phyloP scores from a whole-genome alignment of 2,113 vertebrate genomes.

The Collichthys lucidus region DNA sequence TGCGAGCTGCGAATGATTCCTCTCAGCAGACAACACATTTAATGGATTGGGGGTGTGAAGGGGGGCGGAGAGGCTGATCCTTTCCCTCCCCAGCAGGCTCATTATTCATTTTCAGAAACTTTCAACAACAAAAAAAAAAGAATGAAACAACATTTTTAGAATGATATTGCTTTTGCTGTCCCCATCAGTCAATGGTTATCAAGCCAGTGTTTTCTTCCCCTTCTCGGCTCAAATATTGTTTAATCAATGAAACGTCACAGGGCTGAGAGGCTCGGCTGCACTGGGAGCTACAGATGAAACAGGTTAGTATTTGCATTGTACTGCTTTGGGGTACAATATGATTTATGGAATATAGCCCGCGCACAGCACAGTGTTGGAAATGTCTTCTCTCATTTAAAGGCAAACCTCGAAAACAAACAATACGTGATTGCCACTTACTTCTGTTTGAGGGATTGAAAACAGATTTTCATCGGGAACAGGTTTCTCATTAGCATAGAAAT shows the following conservation, averaged over 20 bases:
- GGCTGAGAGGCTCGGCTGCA: constrained; percentile 29
- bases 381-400: constrained; percentile 79
- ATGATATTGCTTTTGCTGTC: constrained; percentile 59
- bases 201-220: constrained; percentile 40
- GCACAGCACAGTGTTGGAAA: constrained; percentile 66
- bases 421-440: constrained; percentile 83
- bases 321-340: constrained; percentile 55
- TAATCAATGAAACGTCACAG: constrained; percentile 52
- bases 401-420: constrained; percentile 79
- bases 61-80: neutral
- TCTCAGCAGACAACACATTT: constrained; percentile 49
- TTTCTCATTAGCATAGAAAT: constrained; percentile 88
- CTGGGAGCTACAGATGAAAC: constrained; percentile 57
- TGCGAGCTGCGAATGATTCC: constrained; percentile 27
- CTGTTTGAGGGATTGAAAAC: constrained; percentile 79
- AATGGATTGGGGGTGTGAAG: neutral
- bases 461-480: constrained; percentile 78
- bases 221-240: constrained; percentile 57
- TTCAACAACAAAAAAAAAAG: constrained; percentile 3
- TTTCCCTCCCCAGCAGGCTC: constrained; percentile 40
- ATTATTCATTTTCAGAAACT: constrained; percentile 70
- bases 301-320: constrained; percentile 64
- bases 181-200: constrained; percentile 72
- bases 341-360: constrained; percentile 71
- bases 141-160: constrained; percentile 48